These are phyloP conservation scores for Bombus confusus DNA, from an alignment of 1,140 invertebrate species.

Conservation along the genomic window DNA sequence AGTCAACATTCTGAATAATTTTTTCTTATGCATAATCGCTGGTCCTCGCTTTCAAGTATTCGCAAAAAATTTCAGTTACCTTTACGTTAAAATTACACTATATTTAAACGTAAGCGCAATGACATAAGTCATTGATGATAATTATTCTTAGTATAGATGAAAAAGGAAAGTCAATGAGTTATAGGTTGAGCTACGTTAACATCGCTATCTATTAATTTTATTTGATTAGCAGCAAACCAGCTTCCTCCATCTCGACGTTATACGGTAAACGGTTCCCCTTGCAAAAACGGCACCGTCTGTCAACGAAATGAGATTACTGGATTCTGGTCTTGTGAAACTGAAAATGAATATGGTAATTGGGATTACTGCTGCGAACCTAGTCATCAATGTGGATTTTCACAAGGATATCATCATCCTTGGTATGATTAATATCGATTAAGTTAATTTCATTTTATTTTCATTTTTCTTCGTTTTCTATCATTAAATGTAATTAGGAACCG, in stretches of 20 bases:
- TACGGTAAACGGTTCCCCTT: slow-evolving; percentile 90
- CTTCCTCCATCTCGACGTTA: slow-evolving; percentile 86
- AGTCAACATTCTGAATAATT: neutral
- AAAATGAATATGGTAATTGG: slow-evolving; percentile 88
- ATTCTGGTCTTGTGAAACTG: slow-evolving; percentile 90
- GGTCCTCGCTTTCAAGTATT: no score
- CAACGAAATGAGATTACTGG: slow-evolving; percentile 87
- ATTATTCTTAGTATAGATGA: no score
- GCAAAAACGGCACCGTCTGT: slow-evolving; percentile 87
- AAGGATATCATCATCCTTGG: slow-evolving; percentile 90
- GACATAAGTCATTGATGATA: no score
- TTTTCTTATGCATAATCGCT: neutral
- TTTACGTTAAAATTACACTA: no score
- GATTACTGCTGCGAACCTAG: slow-evolving; percentile 92
- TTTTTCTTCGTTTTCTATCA: neutral
- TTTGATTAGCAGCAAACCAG: slow-evolving; percentile 58
- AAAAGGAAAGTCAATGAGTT: no score
- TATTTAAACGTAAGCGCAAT: no score
- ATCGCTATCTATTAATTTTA: slow-evolving; percentile 32
- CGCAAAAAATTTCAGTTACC: no score
- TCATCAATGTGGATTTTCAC: slow-evolving; percentile 91
- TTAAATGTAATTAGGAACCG: no score
- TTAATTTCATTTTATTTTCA: neutral
- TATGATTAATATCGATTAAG: slow-evolving; percentile 67
- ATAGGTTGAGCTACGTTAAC: no score